Base-by-base conservation (phyloP, 2,797 vertebrate species). In the Loris lydekkerianus region DNA sequence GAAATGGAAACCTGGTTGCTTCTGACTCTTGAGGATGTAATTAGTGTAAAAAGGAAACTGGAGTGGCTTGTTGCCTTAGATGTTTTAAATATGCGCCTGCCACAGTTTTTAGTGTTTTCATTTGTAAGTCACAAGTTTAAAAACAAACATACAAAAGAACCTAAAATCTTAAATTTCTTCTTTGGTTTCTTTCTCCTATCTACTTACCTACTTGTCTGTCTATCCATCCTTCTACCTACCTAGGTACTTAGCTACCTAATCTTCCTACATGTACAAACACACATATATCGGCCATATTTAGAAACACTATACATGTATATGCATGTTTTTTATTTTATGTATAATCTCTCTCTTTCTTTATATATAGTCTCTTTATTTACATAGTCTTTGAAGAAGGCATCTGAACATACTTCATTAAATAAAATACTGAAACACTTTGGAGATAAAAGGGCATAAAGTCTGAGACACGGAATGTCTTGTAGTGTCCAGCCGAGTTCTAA, bases 21-120 rank as follows among this genome's bases (percentile, higher is more conserved):
- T 92, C 56, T 93, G 82, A 94, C 53, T 72, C 29, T 94, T 86
- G 58, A 97, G 92, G 46, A 40, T 84, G 46, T 86, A 87, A 92
- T 97, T 97, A 78, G 10, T 86, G 10, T 95, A 96, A 96, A 89
- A 94, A 91, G 29, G 34, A 95, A 94, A 97, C 81, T 23, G 40
- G 95, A 95, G 20, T 25, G 86, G 56, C 23, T 86, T 96, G 56
- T 67, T 96, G 86, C n/a, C 43, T 91, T 70, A 95, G 17, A 49
- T 43, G 61, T 37, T 87, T 97, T 89, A 93, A 73, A 29, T 37
- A 63, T 72, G 56, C 14, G 80, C 40, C 67, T 1, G 75, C 43
- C 87, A 3, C 4, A 86, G 14, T 34, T 81, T 92, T 96, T 53
- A 70, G 60, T 96, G 56, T 92, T 95, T 96, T 95, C 76, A 69